phyloP scores from a whole-genome alignment of 2,113 vertebrate species.

The Copsychus sechellarum region DNA sequence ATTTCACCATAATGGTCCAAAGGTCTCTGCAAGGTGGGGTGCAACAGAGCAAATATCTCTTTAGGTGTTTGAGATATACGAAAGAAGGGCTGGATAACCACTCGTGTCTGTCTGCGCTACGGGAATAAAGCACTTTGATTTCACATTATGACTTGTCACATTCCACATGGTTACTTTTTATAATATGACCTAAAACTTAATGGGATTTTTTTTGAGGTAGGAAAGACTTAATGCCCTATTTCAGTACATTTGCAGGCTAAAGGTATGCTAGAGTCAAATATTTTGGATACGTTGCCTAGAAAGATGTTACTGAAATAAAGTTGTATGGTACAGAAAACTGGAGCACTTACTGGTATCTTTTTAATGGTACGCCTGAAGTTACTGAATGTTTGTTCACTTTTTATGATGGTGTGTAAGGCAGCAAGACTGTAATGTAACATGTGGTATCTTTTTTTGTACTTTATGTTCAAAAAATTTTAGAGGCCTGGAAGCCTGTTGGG shows the following conservation, averaged over 20 bases:
- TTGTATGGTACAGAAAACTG: conserved; percentile 40
- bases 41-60: neutral
- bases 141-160: conserved; percentile 49
- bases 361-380: conserved; percentile 26
- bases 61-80: neutral
- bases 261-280: conserved; percentile 24
- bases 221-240: neutral
- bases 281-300: conserved; percentile 25
- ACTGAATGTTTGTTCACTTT: conserved; percentile 42
- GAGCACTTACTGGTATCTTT: conserved; percentile 26
- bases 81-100: neutral
- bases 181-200: conserved; percentile 32
- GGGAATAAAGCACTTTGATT: conserved; percentile 55
- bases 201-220: neutral
- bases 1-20: neutral
- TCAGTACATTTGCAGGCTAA: neutral
- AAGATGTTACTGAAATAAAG: conserved; percentile 60
- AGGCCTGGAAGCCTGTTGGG: conserved; percentile 31
- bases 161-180: conserved; percentile 47
- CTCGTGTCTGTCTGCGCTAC: neutral
- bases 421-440: conserved; percentile 36
- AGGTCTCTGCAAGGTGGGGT: neutral
- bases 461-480: conserved; percentile 27
- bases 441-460: conserved; percentile 45
- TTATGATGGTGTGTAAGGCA: conserved; percentile 37